Evolutionary conservation across 2,797 vertebrate species (phyloP), one percentile per base, ranked within the genome.

Genomic region (Potorous gilbertii): DNA sequence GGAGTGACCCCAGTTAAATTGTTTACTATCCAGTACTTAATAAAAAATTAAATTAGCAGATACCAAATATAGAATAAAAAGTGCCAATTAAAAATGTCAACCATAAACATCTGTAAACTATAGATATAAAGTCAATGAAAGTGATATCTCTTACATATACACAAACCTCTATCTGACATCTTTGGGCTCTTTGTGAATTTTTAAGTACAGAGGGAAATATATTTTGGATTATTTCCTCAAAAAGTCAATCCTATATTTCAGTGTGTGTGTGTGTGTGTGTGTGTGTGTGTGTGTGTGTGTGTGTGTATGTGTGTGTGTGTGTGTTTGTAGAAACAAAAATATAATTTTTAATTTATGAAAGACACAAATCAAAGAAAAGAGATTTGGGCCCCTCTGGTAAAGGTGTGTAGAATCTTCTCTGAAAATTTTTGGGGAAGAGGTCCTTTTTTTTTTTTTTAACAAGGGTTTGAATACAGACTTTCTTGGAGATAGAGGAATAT

Each of bases 11-110:
- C 91, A 96, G 56, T 81, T 96, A 95, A 97, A 97, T 95, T 97
- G 95, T 96, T 97, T 94, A 97, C 94, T 97, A 94, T 46, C 54
- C 93, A 97, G 59, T 96, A 97, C 98, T 98, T 97, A 97, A 93
- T 92, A 94, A 34, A 92, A 95, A 96, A 95, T 40, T 96, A 98
- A 97, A 95, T 97, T 95, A 96, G 96, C 46, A 97, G 92, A 97
- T 90, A 92, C 59, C 92, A 66, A 94, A 92, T 56, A 92, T 12
- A 94, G 91, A 97, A 95, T 16, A 95, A 95, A 97, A 95, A 81
- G 24, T 59, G 28, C 56, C 94, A 94, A 62, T 96, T 96, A 96
- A 97, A 87, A 97, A 81, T 95, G 27, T 95, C 95, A 96, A 94
- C 66, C 97, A 97, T 94, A 93, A 95, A 95, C 55, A 97, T 57